Evolutionary conservation across 1,140 invertebrate genomes (phyloP).

Genomic region (Leptonema lineaticorne): DNA sequence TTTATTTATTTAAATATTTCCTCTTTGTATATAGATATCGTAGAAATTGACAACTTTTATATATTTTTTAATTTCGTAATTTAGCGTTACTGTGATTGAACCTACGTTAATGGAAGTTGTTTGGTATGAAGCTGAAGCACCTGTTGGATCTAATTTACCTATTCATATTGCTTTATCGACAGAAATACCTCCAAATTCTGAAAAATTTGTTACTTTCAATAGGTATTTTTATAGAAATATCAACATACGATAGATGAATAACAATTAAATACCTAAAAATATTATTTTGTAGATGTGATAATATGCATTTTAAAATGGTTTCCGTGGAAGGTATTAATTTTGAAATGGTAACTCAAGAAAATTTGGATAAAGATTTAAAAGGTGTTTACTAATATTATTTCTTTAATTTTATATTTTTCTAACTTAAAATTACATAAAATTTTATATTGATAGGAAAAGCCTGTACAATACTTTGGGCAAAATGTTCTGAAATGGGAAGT

Average conservation of each 20-base stretch:
- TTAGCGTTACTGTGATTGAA: slow-evolving; percentile 34
- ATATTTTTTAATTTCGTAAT: background rate
- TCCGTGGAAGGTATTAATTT: slow-evolving; percentile 33
- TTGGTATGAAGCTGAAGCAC: slow-evolving; percentile 33
- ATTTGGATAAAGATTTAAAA: background rate
- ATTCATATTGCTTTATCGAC: slow-evolving; percentile 34
- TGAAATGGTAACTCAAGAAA: slow-evolving; percentile 11
- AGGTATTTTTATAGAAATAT: slow-evolving; percentile 28
- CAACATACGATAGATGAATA: background rate
- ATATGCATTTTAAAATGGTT: slow-evolving; percentile 30
- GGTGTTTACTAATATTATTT: background rate
- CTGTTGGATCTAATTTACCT: slow-evolving; percentile 23
- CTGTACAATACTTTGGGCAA: slow-evolving; percentile 29
- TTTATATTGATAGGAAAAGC: slow-evolving; percentile 23
- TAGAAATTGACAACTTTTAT: too few species aligned
- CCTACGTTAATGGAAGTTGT: slow-evolving; percentile 33
- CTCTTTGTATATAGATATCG: too few species aligned
- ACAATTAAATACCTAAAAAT: background rate
- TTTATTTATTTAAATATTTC: too few species aligned
- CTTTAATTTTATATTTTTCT: background rate
- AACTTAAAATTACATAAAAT: background rate
- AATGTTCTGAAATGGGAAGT: slow-evolving; percentile 26
- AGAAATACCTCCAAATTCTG: slow-evolving; percentile 13
- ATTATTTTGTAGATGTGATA: slow-evolving; percentile 34
- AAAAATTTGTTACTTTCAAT: slow-evolving; percentile 21